phyloP scores from a whole-genome alignment of 1,140 invertebrate species.

The Drosophila rhopaloa region DNA sequence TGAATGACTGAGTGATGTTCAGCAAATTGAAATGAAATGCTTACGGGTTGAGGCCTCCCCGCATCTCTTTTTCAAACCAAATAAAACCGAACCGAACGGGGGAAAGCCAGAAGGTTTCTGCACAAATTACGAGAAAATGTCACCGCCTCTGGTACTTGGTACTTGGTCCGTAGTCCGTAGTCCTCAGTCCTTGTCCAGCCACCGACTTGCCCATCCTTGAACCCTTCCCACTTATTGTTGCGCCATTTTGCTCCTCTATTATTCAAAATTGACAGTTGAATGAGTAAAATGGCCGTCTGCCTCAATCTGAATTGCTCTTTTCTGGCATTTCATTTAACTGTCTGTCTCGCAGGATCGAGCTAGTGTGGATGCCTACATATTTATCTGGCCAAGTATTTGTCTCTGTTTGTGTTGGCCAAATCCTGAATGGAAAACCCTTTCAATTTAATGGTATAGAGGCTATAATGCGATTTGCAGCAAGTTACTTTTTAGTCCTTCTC shows the following conservation, averaged over 20 bases:
- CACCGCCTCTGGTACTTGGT: constrained; percentile 41
- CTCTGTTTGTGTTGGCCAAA: constrained; percentile 19
- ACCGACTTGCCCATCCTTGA: neutral
- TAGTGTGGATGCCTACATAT: constrained; percentile 3
- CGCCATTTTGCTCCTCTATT: constrained; percentile 77
- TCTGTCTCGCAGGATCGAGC: constrained; percentile 13
- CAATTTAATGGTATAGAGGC: constrained; percentile 55
- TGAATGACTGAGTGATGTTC: constrained; percentile 59
- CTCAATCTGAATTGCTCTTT: constrained; percentile 22
- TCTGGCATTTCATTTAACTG: constrained; percentile 64
- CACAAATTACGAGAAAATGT: constrained; percentile 79
- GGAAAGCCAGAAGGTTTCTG: constrained; percentile 65
- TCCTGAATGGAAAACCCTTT: constrained; percentile 49
- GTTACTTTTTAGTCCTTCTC: constrained; percentile 17
- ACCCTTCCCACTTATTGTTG: constrained; percentile 53
- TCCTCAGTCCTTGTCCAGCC: constrained; percentile 8
- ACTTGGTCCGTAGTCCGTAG: neutral
- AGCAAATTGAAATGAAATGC: constrained; percentile 74
- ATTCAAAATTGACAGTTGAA: constrained; percentile 83
- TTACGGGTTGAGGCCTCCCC: constrained; percentile 32
- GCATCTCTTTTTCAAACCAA: constrained; percentile 9
- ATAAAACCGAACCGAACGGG: constrained; percentile 3
- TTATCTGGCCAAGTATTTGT: neutral
- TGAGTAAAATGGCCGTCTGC: constrained; percentile 70
- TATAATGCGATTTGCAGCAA: constrained; percentile 46